Base-by-base conservation (phyloP, 2,113 vertebrate species). In the Pangasianodon gigas region DNA sequence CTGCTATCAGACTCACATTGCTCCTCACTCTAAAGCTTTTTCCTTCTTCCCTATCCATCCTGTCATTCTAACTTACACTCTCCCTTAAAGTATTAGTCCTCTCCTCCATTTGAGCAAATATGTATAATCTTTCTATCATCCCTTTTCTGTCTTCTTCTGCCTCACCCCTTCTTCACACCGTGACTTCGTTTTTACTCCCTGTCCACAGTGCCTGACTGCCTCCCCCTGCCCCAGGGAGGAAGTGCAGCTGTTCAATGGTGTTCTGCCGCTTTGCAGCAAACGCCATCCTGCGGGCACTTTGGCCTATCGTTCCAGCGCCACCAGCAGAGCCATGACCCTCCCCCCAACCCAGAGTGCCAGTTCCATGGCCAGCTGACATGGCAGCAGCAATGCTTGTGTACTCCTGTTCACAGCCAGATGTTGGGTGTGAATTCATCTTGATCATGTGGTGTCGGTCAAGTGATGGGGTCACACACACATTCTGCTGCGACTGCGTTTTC, bases 171-270 rank as follows among this genome's bases (percentile, higher is more conserved):
- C 74, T 88, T 98, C 95, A 97, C 94, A 97, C 97, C 0, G 97
- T 97, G 93, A 98, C 97, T 95, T 98, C 97, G 10, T 97, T 97
- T 95, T 97, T 98, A 94, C 95, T 97, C 93, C 91, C 97, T 94
- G 92, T 98, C 94, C 97, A 96, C 94, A 92, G 94, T 93, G 93
- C 94, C 90, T 95, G 95, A 46, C 93, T 92, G 91, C 93, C 93
- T 93, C 95, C 93, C n/a, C 91, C 90, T 24, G 84, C 90, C 83
- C 91, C 97, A 0, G 97, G 97, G 89, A 98, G 96, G 93, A 97
- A 97, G 93, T 98, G 97, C 90, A 98, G 96, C 93, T 97, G 97
- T 94, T 98, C 97, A 81, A 98, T 95, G 90, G 97, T 97, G 95
- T 96, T 97, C 95, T 98, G 97, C 84, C 97, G 95, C 93, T 96